These are phyloP conservation scores for Drosophila conformis DNA, from an alignment of 2,888 invertebrate species.

Conservation along the genomic window DNA sequence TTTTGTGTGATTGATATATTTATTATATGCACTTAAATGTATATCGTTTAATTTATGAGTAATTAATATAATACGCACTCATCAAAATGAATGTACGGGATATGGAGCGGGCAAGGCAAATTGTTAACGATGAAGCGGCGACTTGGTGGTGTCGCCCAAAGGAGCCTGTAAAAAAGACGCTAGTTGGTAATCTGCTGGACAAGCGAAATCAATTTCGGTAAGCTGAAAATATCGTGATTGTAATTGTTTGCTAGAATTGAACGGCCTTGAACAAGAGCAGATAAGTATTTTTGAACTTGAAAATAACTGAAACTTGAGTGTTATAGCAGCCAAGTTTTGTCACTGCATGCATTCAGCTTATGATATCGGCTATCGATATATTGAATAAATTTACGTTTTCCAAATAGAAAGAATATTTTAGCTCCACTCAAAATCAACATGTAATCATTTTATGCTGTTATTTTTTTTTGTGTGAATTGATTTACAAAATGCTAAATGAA, in stretches of 20 bases:
- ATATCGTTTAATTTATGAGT: constrained; percentile 1
- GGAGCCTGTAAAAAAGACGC: constrained; percentile 36
- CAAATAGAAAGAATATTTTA: background rate
- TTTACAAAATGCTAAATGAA: background rate
- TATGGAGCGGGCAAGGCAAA: constrained; percentile 58
- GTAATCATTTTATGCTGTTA: background rate
- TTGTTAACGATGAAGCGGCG: constrained; percentile 40
- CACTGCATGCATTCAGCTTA: background rate
- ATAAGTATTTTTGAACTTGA: constrained; percentile 7
- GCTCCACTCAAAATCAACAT: background rate
- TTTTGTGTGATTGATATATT: constrained; percentile 23
- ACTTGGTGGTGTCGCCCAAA: constrained; percentile 30
- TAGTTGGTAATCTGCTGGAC: constrained; percentile 48
- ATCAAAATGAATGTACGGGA: constrained; percentile 62
- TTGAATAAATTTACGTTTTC: background rate
- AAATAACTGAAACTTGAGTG: constrained; percentile 29
- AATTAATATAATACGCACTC: constrained; percentile 16
- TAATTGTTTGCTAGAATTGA: background rate
- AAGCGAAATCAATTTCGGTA: constrained; percentile 69
- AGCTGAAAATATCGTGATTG: constrained; percentile 23
- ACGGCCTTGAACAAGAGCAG: constrained; percentile 30
- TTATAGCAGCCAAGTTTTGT: constrained; percentile 24
- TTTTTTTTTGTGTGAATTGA: background rate
- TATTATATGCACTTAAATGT: background rate
- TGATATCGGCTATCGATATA: constrained; percentile 17